Percentiles rank a stretch among this genome's conserved stretches.
These are phyloP conservation scores for Scomber japonicus DNA, from an alignment of 2,113 vertebrate genomes.

Conservation along the genomic window DNA sequence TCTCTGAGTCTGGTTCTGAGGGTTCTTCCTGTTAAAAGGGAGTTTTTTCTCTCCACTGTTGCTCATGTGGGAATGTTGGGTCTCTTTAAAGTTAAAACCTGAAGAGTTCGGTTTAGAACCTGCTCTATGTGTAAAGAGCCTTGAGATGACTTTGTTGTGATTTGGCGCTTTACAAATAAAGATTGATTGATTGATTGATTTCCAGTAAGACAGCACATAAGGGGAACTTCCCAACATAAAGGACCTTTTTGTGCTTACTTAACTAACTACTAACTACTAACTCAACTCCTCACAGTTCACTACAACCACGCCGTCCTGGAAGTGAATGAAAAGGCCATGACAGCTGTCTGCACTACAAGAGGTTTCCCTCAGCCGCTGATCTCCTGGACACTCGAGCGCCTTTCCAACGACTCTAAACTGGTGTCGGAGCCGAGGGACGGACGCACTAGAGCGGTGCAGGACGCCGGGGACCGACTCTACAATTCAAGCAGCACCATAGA, in stretches of 20 bases:
- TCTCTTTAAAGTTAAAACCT: too few relatives aligned
- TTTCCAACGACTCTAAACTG: background rate
- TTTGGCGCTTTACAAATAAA: too few relatives aligned
- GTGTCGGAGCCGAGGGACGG: background rate
- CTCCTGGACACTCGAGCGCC: background rate
- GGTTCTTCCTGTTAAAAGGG: too few relatives aligned
- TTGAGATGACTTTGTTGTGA: too few relatives aligned
- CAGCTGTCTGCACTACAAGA: background rate
- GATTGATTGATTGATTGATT: too few relatives aligned
- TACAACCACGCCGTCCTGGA: background rate
- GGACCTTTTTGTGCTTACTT: rapidly evolving
- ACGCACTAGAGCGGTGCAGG: background rate
- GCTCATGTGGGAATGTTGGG: too few relatives aligned
- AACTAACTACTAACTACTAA: background rate
- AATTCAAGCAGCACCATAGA: background rate
- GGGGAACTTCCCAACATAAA: background rate
- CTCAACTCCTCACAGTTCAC: conserved; percentile 6
- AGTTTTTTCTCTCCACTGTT: too few relatives aligned
- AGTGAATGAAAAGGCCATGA: background rate
- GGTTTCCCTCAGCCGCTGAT: conserved; percentile 12
- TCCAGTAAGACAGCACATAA: too few relatives aligned
- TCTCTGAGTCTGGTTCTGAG: too few relatives aligned
- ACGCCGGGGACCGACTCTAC: conserved; percentile 1
- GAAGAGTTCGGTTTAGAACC: too few relatives aligned
- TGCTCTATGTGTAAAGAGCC: too few relatives aligned